Conservation (phyloP, 2,113 vertebrate genomes). For the Naja naja region DNA sequence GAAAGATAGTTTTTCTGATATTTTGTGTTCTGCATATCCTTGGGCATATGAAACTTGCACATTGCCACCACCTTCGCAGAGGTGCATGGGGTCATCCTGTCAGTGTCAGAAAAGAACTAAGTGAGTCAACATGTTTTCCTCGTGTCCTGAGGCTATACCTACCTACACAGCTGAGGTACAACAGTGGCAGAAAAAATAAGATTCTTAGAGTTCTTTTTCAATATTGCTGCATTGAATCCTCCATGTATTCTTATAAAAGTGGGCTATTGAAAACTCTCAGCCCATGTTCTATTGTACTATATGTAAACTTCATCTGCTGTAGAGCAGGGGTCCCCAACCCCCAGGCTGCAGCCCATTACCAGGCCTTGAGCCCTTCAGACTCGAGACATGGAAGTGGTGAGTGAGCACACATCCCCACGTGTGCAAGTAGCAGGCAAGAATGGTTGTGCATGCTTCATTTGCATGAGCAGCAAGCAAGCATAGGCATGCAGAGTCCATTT, state of each 20-base stretch:
- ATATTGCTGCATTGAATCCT: not conserved
- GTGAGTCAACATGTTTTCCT: not conserved
- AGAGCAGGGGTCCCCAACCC: not conserved
- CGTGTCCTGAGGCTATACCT: not conserved
- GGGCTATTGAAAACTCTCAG: not conserved
- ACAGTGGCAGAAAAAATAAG: not conserved
- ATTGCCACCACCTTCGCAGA: not conserved
- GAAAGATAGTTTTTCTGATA: not conserved
- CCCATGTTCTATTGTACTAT: not conserved
- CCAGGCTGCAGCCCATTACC: too few species aligned
- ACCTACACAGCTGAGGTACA: not conserved
- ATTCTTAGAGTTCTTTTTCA: not conserved
- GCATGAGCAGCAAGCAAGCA: not conserved
- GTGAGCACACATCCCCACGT: not conserved
- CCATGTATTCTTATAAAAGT: not conserved
- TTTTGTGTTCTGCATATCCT: not conserved
- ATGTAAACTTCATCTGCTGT: not conserved
- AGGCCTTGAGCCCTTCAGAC: not conserved
- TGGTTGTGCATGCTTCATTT: not conserved
- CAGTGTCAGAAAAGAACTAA: conserved; percentile 12
- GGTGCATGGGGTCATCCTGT: not conserved
- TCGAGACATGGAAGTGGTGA: rapidly evolving
- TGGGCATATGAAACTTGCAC: not conserved
- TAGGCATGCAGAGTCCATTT: not conserved
- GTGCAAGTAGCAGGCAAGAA: not conserved